A percentile compares a stretch with the other conserved stretches of the same genome.
Conservation (phyloP, 1,140 invertebrate species). For the Drosophila paulistorum region DNA sequence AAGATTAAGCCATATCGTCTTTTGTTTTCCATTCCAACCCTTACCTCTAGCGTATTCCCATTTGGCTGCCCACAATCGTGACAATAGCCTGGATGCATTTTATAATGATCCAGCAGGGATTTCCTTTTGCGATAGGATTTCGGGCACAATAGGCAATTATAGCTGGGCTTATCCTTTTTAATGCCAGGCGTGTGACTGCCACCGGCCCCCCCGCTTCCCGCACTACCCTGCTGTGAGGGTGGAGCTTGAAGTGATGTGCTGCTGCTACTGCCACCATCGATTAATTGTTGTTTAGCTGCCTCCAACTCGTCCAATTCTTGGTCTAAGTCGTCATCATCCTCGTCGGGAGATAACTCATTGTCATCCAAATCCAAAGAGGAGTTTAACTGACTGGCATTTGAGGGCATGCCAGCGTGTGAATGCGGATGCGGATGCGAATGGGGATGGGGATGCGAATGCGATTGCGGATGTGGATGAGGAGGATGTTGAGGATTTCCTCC, state of each 20-base stretch:
- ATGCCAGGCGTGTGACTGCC: slow-evolving; percentile 52
- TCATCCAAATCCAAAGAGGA: slow-evolving; percentile 73
- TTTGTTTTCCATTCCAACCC: not conserved
- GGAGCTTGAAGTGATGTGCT: slow-evolving; percentile 77
- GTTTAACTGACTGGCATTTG: slow-evolving; percentile 48
- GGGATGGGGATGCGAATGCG: slow-evolving; percentile 11
- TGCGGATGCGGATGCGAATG: slow-evolving; percentile 6
- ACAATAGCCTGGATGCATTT: slow-evolving; percentile 80
- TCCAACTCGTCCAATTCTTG: slow-evolving; percentile 72
- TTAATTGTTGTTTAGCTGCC: slow-evolving; percentile 77
- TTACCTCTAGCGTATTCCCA: slow-evolving; percentile 75
- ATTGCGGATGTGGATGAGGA: slow-evolving; percentile 13
- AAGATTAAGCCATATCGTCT: not conserved
- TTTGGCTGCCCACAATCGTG: slow-evolving; percentile 82
- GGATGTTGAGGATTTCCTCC: slow-evolving; percentile 7
- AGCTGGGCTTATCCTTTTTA: slow-evolving; percentile 79
- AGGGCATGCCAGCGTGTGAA: slow-evolving; percentile 13
- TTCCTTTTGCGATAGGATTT: slow-evolving; percentile 81
- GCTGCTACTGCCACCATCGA: slow-evolving; percentile 79
- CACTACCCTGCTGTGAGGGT: slow-evolving; percentile 54
- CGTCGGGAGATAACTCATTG: slow-evolving; percentile 75
- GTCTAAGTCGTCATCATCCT: slow-evolving; percentile 77
- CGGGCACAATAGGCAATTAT: slow-evolving; percentile 75
- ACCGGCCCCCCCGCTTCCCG: slow-evolving; percentile 33
- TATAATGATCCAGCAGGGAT: slow-evolving; percentile 79